Evolutionary conservation across 1,140 invertebrate genomes (phyloP).

Genomic region (Euura saliciscinereae): DNA sequence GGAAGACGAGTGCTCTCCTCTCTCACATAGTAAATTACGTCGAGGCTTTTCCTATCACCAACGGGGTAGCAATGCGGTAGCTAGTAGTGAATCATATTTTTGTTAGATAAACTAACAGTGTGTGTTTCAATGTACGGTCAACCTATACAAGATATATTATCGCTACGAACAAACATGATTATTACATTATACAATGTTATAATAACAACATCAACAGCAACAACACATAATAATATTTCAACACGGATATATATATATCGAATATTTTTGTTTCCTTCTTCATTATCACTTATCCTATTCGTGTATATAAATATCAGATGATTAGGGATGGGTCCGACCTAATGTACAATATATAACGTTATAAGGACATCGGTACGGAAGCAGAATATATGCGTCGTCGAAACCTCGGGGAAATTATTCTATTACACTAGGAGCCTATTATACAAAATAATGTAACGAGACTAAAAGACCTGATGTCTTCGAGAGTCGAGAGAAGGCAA

Average conservation of each 20-base stretch:
- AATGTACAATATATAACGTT: slow-evolving; percentile 3
- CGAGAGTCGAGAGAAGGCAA: not conserved
- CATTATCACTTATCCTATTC: too few relatives aligned
- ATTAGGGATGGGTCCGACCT: not conserved
- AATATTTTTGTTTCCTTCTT: not conserved
- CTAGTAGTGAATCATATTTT: too few relatives aligned
- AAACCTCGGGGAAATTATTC: not conserved
- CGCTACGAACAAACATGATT: not conserved
- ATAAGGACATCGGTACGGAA: not conserved
- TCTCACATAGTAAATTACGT: too few relatives aligned
- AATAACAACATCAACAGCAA: slow-evolving; percentile 60
- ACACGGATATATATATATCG: slow-evolving; percentile 45
- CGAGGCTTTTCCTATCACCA: too few relatives aligned
- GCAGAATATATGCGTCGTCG: not conserved
- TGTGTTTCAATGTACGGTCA: too few relatives aligned
- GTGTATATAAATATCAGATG: slow-evolving; percentile 25
- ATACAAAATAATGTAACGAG: not conserved
- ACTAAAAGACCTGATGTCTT: not conserved
- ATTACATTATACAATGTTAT: slow-evolving; percentile 34
- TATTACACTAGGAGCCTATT: not conserved
- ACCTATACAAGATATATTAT: not conserved
- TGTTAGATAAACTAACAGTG: too few relatives aligned
- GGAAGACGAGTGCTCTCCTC: too few relatives aligned
- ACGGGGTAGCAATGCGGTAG: too few relatives aligned
- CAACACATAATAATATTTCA: slow-evolving; percentile 55